Base-by-base conservation (phyloP, 2,888 invertebrate species). In the Rotaria magnacalcarata region DNA sequence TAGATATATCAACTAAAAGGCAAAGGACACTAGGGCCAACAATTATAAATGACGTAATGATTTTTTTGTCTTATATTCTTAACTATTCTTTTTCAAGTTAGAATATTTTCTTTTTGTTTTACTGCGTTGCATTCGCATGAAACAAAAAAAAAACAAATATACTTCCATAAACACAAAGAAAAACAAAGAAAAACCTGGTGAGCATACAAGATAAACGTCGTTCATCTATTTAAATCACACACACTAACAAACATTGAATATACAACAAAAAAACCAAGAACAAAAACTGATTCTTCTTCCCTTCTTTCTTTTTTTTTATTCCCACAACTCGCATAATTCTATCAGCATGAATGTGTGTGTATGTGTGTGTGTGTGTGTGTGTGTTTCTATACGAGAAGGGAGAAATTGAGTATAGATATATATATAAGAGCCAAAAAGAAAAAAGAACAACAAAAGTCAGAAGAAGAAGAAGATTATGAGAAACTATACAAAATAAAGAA, bases 401-500 rank as follows among this genome's bases (percentile, higher is more conserved):
- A 60, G 58, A 14, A n/a, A 60, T 60, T 60, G n/a, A 60, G 58
- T 60, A 60, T 60, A 27, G 10, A 27, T 27, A 60, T 6, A 56
- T 56, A 56, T 21, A 56, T 24, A 56, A 56, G 21, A 56, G 24
- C 24, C 24, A 56, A 56, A 56, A 24, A 56, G 24, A 24, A 56
- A 60, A 27, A 60, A 60, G 10, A 60, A 60, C 58, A 60, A 60
- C 58, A 60, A n/a, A 60, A 60, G 58, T n/a, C n/a, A 60, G 58
- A 58, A 60, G 58, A 50, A 60, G 58, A 50, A 50, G 50, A 60
- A 60, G 58, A 60, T 60, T 60, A 60, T 60, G 58, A 60, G 58
- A 60, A 60, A 60, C 58, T 60, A 60, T 60, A 60, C 58, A 60
- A 60, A 60, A 60, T 60, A 60, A 60, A 60, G 58, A 60, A 60